Evolutionary conservation across 2,888 invertebrate species (phyloP).

Genomic region (Pasiphila rectangulata): DNA sequence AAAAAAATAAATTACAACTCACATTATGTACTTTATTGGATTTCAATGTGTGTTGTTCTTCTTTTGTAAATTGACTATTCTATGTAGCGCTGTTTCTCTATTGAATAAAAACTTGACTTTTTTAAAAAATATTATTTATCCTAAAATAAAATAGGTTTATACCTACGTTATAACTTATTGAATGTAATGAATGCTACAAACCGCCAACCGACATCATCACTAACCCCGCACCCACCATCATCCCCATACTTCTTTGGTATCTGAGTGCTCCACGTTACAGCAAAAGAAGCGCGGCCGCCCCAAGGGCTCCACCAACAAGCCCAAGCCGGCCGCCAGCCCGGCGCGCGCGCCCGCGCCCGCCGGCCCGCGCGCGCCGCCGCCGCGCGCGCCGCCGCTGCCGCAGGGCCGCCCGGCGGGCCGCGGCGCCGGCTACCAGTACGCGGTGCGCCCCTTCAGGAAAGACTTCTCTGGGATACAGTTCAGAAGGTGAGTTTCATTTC

Average conservation of each 20-base stretch:
- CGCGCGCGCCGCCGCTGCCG: constrained; percentile 33
- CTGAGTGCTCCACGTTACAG: constrained; percentile 39
- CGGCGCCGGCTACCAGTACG: constrained; percentile 67
- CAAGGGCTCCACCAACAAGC: constrained; percentile 77
- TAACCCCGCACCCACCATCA: background rate
- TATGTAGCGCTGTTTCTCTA: no score
- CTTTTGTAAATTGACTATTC: no score
- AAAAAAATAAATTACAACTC: no score
- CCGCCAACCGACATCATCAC: constrained; percentile 1
- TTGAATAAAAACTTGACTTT: no score
- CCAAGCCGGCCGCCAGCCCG: constrained; percentile 49
- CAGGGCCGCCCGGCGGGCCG: constrained; percentile 40
- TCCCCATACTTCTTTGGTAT: constrained; percentile 20
- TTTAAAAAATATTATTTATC: no score
- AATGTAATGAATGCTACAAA: no score
- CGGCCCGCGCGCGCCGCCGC: constrained; percentile 32
- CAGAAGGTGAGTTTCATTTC: constrained; percentile 53
- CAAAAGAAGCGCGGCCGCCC: constrained; percentile 76
- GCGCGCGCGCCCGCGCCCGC: constrained; percentile 34
- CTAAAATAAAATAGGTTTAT: no score
- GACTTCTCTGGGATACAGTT: constrained; percentile 79
- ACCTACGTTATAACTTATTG: no score
- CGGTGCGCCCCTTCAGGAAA: constrained; percentile 70
- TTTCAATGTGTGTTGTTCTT: no score
- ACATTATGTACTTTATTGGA: no score